Percentiles rank a stretch among this genome's conserved stretches.
Evolutionary conservation across 2,113 vertebrate genomes (phyloP).

Genomic region (Panthera tigris): DNA sequence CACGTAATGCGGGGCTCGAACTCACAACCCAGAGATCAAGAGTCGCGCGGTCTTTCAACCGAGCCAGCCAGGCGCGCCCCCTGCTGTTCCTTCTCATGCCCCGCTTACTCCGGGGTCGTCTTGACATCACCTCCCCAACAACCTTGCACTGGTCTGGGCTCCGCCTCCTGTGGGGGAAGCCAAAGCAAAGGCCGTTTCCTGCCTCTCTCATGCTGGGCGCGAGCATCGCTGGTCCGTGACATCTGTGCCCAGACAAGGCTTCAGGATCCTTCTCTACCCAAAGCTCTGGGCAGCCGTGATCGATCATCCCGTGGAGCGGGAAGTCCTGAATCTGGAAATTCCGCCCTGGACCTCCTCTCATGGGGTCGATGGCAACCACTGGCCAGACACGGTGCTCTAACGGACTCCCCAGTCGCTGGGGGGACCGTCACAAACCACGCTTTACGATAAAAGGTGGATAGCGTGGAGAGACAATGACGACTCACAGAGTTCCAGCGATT

Average conservation of each 20-base stretch:
- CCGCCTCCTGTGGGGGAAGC: neutral
- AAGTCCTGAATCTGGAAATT: neutral
- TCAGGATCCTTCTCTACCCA: neutral
- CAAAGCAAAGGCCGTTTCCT: too few relatives aligned
- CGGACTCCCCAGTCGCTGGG: neutral
- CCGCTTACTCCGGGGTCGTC: neutral
- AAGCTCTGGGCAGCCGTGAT: neutral
- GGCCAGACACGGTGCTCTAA: neutral
- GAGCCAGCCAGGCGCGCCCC: neutral
- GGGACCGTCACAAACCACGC: rapidly evolving
- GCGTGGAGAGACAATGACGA: neutral
- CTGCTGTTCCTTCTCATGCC: neutral
- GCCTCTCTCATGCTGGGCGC: neutral
- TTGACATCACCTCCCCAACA: neutral
- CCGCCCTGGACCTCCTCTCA: neutral
- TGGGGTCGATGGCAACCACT: too few relatives aligned
- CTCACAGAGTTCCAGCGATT: neutral
- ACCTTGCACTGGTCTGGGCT: neutral
- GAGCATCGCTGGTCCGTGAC: neutral
- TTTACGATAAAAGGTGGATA: neutral
- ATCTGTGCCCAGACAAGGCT: neutral
- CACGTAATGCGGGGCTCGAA: neutral
- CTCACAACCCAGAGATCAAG: neutral
- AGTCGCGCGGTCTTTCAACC: neutral
- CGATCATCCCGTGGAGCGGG: neutral